Evolutionary conservation across 2,888 invertebrate genomes (phyloP).

Genomic region (Sarcophaga rosellei): DNA sequence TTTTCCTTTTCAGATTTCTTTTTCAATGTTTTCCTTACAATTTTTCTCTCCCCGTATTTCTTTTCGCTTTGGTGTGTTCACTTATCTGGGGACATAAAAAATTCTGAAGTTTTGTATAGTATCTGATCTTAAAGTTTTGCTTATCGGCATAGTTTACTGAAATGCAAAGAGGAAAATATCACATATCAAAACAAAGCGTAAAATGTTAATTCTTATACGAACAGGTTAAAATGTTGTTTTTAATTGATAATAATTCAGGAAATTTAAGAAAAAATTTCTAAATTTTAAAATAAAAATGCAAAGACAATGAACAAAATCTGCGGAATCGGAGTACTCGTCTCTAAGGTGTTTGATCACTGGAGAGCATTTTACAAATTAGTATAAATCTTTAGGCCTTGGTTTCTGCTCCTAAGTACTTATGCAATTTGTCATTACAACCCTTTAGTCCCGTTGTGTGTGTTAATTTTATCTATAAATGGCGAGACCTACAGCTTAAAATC

Average conservation of each 20-base stretch:
- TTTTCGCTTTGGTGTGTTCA: constrained; percentile 22
- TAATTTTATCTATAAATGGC: too few species aligned
- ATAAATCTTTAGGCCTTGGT: too few species aligned
- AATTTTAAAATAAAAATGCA: too few species aligned
- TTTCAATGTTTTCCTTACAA: background rate
- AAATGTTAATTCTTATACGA: background rate
- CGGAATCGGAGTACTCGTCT: too few species aligned
- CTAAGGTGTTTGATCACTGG: too few species aligned
- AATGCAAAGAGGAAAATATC: constrained; percentile 20
- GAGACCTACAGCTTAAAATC: too few species aligned
- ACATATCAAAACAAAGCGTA: background rate
- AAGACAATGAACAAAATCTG: too few species aligned
- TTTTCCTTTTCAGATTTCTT: constrained; percentile 18
- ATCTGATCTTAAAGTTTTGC: constrained; percentile 53
- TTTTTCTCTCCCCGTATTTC: background rate
- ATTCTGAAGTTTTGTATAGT: constrained; percentile 46
- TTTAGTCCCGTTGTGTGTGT: too few species aligned
- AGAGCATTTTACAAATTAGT: too few species aligned
- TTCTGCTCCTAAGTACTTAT: too few species aligned
- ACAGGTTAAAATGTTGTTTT: background rate
- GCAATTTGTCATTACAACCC: too few species aligned
- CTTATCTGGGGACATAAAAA: constrained; percentile 54
- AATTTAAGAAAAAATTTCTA: background rate
- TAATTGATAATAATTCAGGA: background rate
- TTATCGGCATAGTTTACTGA: background rate